Percentiles rank a stretch among this genome's conserved stretches.
phyloP scores from a whole-genome alignment of 1,140 invertebrate genomes.

The Onthophagus taurus region DNA sequence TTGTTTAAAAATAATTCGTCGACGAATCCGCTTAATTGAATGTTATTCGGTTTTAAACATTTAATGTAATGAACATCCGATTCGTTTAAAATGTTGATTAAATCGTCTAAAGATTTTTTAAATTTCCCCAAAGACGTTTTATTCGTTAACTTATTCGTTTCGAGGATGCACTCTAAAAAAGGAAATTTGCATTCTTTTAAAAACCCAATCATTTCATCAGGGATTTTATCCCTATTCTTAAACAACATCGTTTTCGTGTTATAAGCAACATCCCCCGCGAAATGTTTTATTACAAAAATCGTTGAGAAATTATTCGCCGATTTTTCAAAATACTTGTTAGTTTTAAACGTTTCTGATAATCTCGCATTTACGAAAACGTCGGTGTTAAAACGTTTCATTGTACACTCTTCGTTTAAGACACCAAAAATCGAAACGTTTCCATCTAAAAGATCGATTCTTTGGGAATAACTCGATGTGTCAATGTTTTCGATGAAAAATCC shows the following conservation, averaged over 20 bases:
- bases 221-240: conserved; percentile 21
- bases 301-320: conserved; percentile 13
- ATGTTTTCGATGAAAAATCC: conserved; percentile 9
- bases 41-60: conserved; percentile 21
- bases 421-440: conserved; percentile 21
- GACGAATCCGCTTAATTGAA: conserved; percentile 14
- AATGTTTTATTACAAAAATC: conserved; percentile 20
- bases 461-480: conserved; percentile 13
- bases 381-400: conserved; percentile 19
- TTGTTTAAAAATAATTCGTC: conserved; percentile 17
- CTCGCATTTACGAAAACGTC: conserved; percentile 15
- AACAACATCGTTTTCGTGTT: conserved; percentile 17
- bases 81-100: conserved; percentile 16
- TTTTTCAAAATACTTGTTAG: conserved; percentile 14
- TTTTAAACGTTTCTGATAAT: conserved; percentile 12
- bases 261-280: conserved; percentile 20
- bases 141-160: conserved; percentile 3
- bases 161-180: conserved; percentile 12
- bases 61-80: conserved; percentile 20
- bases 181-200: conserved; percentile 15
- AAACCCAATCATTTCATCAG: conserved; percentile 19
- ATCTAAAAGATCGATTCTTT: conserved; percentile 18
- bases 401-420: conserved; percentile 23
- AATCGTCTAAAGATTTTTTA: conserved; percentile 21
- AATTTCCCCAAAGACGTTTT: conserved; percentile 18